Percentiles rank a stretch among this genome's conserved stretches.
Conservation (phyloP, 2,888 invertebrate species). For the Gandaritis pyraliata region DNA sequence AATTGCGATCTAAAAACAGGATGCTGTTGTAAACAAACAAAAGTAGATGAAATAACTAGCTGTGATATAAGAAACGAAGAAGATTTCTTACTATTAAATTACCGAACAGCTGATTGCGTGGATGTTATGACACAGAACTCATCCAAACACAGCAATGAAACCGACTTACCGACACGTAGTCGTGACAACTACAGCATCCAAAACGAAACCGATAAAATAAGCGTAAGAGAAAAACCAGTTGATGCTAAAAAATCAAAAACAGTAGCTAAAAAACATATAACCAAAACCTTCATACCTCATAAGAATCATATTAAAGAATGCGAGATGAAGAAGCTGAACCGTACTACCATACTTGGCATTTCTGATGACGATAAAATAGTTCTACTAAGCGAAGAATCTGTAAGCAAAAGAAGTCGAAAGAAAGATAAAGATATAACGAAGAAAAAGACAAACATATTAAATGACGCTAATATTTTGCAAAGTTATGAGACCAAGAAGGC, state of each 20-base stretch:
- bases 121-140: conserved; percentile 62
- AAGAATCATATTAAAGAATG: conserved; percentile 9
- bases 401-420: conserved; percentile 8
- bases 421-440: conserved; percentile 21
- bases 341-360: conserved; percentile 46
- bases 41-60: conserved; percentile 51
- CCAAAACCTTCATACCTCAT: conserved; percentile 32
- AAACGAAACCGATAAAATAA: conserved; percentile 18
- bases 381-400: conserved; percentile 33
- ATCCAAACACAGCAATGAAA: conserved; percentile 42
- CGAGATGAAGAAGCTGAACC: conserved; percentile 36
- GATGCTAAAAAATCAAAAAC: conserved; percentile 1
- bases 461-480: conserved; percentile 62
- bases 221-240: conserved; percentile 8
- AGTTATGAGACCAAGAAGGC: conserved; percentile 71
- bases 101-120: conserved; percentile 45
- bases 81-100: conserved; percentile 43
- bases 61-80: conserved; percentile 55
- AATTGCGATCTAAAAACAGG: conserved; percentile 45
- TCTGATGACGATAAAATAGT: conserved; percentile 53
- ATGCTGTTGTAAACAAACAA: conserved; percentile 48
- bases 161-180: conserved; percentile 40
- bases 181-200: conserved; percentile 24
- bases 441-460: conserved; percentile 23
- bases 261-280: conserved; percentile 34